phyloP scores from a whole-genome alignment of 1,140 invertebrate genomes.

The Lepidurus arcticus region DNA sequence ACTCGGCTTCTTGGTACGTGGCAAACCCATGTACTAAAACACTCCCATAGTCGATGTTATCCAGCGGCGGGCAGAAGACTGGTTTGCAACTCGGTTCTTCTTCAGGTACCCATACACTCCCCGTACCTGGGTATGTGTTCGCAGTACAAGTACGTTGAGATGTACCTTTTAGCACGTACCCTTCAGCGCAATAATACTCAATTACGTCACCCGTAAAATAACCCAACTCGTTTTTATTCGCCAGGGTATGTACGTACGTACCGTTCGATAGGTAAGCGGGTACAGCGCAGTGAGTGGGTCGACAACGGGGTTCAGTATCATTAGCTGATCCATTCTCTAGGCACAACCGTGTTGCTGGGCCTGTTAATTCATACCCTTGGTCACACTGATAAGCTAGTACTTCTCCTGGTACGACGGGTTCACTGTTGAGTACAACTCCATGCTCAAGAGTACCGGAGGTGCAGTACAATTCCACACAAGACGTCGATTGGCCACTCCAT shows the following conservation, averaged over 20 bases:
- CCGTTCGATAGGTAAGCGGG: constrained; percentile 39
- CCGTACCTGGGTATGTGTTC: not conserved
- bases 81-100: not conserved
- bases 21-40: constrained; percentile 32
- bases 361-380: constrained; percentile 41
- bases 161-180: constrained; percentile 34
- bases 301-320: constrained; percentile 40
- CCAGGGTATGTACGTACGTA: constrained; percentile 19
- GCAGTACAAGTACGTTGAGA: constrained; percentile 26
- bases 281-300: constrained; percentile 40
- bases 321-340: constrained; percentile 43
- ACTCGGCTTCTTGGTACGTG: constrained; percentile 36
- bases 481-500: constrained; percentile 31
- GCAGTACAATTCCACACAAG: constrained; percentile 34
- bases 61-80: constrained; percentile 32
- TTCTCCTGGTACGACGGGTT: constrained; percentile 34
- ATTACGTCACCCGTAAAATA: constrained; percentile 32
- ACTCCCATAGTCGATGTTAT: constrained; percentile 33
- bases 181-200: constrained; percentile 35
- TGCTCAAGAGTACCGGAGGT: not conserved
- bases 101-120: constrained; percentile 27
- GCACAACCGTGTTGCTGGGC: constrained; percentile 40
- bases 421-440: constrained; percentile 2
- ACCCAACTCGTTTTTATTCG: constrained; percentile 31
- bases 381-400: constrained; percentile 42